Conservation (phyloP, 1,140 invertebrate genomes). For the Parapsyche elsis region DNA sequence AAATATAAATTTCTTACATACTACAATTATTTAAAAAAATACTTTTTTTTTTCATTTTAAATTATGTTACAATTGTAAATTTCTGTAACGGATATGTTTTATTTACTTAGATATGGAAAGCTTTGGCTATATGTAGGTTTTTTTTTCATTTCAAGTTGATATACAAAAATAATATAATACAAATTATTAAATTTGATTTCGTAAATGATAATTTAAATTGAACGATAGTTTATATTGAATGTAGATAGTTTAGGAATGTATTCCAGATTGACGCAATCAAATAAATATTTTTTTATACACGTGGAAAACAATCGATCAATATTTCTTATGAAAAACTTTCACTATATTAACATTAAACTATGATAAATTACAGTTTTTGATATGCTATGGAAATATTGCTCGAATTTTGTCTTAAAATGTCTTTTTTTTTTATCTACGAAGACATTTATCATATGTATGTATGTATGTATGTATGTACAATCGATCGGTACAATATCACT, state of each 20-base stretch:
- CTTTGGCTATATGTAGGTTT: slow-evolving; percentile 4
- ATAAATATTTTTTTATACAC: background rate
- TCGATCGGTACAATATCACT: background rate
- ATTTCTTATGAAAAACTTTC: too few relatives aligned
- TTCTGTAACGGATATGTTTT: background rate
- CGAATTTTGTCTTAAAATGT: background rate
- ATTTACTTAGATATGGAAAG: slow-evolving; percentile 4
- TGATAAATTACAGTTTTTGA: background rate
- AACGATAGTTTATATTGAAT: too few relatives aligned
- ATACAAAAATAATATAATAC: background rate
- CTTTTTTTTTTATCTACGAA: too few relatives aligned
- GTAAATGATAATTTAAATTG: background rate
- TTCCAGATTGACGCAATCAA: too few relatives aligned
- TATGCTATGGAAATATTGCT: slow-evolving; percentile 31
- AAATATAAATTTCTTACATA: slow-evolving; percentile 9
- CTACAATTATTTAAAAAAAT: slow-evolving; percentile 25
- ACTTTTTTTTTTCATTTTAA: slow-evolving; percentile 14
- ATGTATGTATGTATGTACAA: background rate
- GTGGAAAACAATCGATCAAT: too few relatives aligned
- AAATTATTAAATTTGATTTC: background rate
- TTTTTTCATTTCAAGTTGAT: background rate
- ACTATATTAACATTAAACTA: too few relatives aligned
- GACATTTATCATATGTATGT: background rate
- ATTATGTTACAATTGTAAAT: background rate
- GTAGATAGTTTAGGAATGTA: too few relatives aligned